Percentiles rank a stretch among this genome's conserved stretches.
These are phyloP conservation scores for Spodoptera litura DNA, from an alignment of 1,140 invertebrate genomes.

Conservation along the genomic window DNA sequence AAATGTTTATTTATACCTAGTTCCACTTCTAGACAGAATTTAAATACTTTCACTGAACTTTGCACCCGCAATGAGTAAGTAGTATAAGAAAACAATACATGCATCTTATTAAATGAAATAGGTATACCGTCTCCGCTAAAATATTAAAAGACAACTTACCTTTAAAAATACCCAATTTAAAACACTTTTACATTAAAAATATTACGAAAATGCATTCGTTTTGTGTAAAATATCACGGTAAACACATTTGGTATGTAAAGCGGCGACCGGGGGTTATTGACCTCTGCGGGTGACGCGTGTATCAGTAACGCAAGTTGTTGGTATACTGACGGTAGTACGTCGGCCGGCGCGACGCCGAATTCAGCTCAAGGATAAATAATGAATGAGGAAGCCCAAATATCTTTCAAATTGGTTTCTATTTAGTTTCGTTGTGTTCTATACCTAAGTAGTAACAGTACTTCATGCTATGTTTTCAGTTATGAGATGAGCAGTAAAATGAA, in stretches of 20 bases:
- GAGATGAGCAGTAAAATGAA: too few relatives aligned
- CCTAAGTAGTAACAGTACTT: too few relatives aligned
- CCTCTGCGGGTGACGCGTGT: too few relatives aligned
- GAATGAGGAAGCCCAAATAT: conserved; percentile 26
- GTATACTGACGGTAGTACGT: background rate
- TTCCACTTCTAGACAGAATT: too few relatives aligned
- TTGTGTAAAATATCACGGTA: background rate
- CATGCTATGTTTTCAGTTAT: too few relatives aligned
- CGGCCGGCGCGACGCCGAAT: conserved; percentile 7
- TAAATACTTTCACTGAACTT: conserved; percentile 6
- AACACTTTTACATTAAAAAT: conserved; percentile 7
- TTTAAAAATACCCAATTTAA: background rate
- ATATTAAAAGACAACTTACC: conserved; percentile 4
- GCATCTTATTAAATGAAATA: background rate
- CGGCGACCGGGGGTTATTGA: background rate
- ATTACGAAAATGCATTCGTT: background rate
- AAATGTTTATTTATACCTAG: too few relatives aligned
- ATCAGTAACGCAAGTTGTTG: background rate
- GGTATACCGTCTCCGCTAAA: background rate
- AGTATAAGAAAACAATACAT: conserved; percentile 14
- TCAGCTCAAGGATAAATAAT: conserved; percentile 25
- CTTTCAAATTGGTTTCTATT: background rate
- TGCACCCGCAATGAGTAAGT: background rate
- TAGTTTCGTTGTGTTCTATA: too few relatives aligned
- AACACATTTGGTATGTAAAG: background rate